Percentiles rank a stretch among this genome's conserved stretches.
Evolutionary conservation across 1,140 invertebrate species (phyloP).

Genomic region (Contarinia nasturtii): DNA sequence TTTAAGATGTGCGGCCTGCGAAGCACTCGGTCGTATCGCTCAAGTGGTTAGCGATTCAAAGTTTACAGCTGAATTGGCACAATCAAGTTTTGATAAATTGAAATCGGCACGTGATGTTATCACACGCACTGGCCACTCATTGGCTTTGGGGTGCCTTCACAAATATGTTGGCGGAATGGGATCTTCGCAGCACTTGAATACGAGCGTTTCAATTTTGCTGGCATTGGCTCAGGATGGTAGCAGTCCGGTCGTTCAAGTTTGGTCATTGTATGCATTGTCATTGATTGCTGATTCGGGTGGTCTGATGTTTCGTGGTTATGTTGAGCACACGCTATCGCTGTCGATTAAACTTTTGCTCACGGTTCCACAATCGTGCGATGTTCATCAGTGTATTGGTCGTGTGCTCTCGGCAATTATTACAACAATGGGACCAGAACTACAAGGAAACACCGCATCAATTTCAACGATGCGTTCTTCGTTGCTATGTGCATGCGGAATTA

Average conservation of each 20-base stretch:
- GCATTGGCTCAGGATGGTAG: conserved; percentile 81
- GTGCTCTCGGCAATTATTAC: conserved; percentile 85
- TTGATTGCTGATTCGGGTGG: conserved; percentile 94
- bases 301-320: conserved; percentile 94
- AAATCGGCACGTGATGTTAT: conserved; percentile 76
- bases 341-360: conserved; percentile 75
- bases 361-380: conserved; percentile 76
- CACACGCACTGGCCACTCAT: conserved; percentile 75
- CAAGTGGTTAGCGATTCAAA: conserved; percentile 69
- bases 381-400: conserved; percentile 89
- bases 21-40: conserved; percentile 75
- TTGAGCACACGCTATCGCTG: conserved; percentile 80
- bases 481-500: conserved; percentile 74
- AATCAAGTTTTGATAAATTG: conserved; percentile 76
- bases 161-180: conserved; percentile 80
- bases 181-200: conserved; percentile 79
- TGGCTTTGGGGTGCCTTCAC: conserved; percentile 83
- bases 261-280: conserved; percentile 88
- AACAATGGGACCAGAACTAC: conserved; percentile 93
- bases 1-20: conserved; percentile 68
- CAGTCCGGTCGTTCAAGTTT: conserved; percentile 46
- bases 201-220: conserved; percentile 80
- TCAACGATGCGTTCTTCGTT: conserved; percentile 58
- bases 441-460: conserved; percentile 55
- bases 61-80: conserved; percentile 79